Evolutionary conservation across 2,888 invertebrate species (phyloP), one percentile per base, ranked within the genome.

Genomic region (Aphidius colemani): DNA sequence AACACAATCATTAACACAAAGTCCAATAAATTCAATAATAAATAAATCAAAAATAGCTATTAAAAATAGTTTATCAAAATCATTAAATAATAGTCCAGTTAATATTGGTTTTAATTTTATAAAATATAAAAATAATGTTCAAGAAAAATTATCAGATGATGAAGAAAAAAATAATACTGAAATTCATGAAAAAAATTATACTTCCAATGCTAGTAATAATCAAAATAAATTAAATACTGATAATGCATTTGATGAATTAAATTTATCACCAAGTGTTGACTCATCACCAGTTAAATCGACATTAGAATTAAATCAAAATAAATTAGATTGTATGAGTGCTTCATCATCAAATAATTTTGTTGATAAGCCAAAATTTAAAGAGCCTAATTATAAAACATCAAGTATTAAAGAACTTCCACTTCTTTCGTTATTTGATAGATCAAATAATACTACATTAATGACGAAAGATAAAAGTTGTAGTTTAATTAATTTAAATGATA

Each of bases 391-490:
- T 43, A 71, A 69, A 60, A 68, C 70, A 55, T 72, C 69, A 13
- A 76, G 70, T 67, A 65, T 72, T 41, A 74, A 72, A 53, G 81
- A 81, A 67, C 68, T 81, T 65, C 80, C 81, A 57, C 68, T 81
- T 11, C 66, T 81, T 13, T 77, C 80, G 9, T 30, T 30, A 30
- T 68, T 81, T 53, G 75, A 80, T 57, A 71, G 72, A 18, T 67
- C 70, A 53, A 64, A 70, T 11, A 61, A 68, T 7, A 53, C 59
- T 9, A 64, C 71, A 4, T 43, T 61, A 6, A 69, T 71, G 49
- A 66, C 73, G 3, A 78, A 72, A 66, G 72, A 75, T 49, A 78
- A 72, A 60, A 80, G 81, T 63, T 75, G 70, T 53, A 81, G 81
- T 60, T 76, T 81, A 80, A 68, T 78, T 30, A 75, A 80, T 64